Evolutionary conservation across 2,113 vertebrate species (phyloP).

Genomic region (Proteles cristata): DNA sequence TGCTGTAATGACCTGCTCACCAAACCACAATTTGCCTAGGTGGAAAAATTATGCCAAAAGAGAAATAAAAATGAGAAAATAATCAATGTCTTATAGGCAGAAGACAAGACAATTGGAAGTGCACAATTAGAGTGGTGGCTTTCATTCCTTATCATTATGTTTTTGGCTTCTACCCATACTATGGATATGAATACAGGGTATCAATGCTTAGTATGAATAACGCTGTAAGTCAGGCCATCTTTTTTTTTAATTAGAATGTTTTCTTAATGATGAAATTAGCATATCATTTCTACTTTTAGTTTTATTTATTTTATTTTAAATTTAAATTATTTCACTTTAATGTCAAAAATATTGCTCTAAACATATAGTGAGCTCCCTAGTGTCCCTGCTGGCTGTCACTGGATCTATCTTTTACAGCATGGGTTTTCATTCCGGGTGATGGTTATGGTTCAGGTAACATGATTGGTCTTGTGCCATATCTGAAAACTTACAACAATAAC

Average conservation of each 20-base stretch:
- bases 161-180: not conserved
- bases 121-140: not conserved
- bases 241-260: not conserved
- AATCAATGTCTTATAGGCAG: not conserved
- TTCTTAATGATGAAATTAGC: not conserved
- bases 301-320: constrained; percentile 21
- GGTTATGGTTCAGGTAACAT: not conserved
- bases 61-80: not conserved
- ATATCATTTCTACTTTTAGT: not conserved
- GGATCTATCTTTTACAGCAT: not conserved
- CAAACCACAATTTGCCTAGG: not conserved
- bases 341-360: not conserved
- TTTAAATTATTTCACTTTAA: not conserved
- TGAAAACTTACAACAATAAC: not conserved
- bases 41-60: not conserved
- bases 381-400: not conserved
- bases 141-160: not conserved
- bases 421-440: not conserved
- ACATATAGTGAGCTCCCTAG: not conserved
- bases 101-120: not conserved
- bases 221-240: not conserved
- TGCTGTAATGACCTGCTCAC: not conserved
- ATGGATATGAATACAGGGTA: not conserved
- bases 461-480: not conserved
- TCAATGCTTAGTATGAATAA: not conserved